A percentile compares a stretch with the other conserved stretches of the same genome.
phyloP scores from a whole-genome alignment of 2,797 vertebrate species.

The Tarsius wallacei region DNA sequence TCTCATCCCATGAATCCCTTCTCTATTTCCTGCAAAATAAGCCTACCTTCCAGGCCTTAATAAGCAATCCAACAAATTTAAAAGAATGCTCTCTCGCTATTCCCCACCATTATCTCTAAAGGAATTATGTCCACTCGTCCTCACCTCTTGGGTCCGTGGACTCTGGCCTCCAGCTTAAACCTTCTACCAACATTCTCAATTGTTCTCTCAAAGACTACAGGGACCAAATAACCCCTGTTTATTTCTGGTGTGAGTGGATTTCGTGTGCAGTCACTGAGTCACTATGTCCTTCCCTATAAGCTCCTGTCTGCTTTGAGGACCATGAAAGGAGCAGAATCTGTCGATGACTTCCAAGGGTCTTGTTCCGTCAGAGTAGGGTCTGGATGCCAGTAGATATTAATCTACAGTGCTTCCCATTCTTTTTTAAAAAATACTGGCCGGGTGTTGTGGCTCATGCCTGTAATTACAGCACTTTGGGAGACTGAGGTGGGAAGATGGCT shows the following conservation, averaged over 20 bases:
- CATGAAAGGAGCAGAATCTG: too few species aligned
- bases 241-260: neutral
- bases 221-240: neutral
- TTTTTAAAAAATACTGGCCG: too few species aligned
- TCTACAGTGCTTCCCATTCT: too few species aligned
- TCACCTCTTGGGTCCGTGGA: accelerated
- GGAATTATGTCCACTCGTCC: neutral
- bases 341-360: too few species aligned
- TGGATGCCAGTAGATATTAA: too few species aligned
- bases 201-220: neutral
- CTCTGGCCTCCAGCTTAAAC: neutral
- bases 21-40: neutral
- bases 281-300: neutral
- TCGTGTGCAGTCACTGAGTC: neutral
- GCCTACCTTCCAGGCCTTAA: accelerated
- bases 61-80: too few species aligned
- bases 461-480: too few species aligned
- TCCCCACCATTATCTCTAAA: neutral
- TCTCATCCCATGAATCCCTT: neutral
- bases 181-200: too few species aligned
- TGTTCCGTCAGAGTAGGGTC: too few species aligned
- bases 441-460: too few species aligned
- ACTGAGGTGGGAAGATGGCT: too few species aligned
- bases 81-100: too few species aligned
- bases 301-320: neutral